A percentile compares a stretch with the other conserved stretches of the same genome.
phyloP scores from a whole-genome alignment of 1,140 invertebrate species.

The Diabrotica virgifera region DNA sequence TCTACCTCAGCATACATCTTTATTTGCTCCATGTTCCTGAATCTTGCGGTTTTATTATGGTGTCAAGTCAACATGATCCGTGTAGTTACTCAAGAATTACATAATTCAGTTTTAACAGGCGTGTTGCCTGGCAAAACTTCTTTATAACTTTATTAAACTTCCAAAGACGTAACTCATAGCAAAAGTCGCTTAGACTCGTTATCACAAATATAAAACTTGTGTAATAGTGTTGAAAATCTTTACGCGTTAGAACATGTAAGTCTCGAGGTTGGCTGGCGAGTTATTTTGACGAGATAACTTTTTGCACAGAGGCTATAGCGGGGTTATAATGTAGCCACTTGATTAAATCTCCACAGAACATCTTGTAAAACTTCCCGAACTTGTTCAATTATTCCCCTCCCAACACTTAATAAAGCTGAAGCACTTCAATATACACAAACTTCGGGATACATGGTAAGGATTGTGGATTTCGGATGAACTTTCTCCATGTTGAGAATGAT shows the following conservation, averaged over 20 bases:
- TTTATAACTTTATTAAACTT: neutral
- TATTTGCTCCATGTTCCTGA: neutral
- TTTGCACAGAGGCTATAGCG: slow-evolving; percentile 1
- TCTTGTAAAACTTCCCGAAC: slow-evolving; percentile 20
- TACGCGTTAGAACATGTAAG: neutral
- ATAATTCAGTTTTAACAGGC: neutral
- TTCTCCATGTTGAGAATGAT: neutral
- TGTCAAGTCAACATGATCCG: neutral
- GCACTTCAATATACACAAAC: slow-evolving; percentile 4
- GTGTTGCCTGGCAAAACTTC: neutral
- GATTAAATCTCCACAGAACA: slow-evolving; percentile 20
- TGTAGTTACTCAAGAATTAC: neutral
- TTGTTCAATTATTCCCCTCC: slow-evolving; percentile 20
- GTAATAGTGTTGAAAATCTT: neutral
- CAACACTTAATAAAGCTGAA: slow-evolving; percentile 16
- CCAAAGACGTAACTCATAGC: neutral
- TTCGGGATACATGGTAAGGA: neutral
- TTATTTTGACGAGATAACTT: slow-evolving; percentile 17
- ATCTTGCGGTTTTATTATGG: neutral
- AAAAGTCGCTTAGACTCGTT: neutral
- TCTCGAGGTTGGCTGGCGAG: neutral
- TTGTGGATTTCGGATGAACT: neutral
- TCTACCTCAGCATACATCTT: neutral
- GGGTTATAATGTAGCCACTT: slow-evolving; percentile 17
- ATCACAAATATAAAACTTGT: neutral